Conservation (phyloP, 2,888 invertebrate species). For the Dryococelus australis region DNA sequence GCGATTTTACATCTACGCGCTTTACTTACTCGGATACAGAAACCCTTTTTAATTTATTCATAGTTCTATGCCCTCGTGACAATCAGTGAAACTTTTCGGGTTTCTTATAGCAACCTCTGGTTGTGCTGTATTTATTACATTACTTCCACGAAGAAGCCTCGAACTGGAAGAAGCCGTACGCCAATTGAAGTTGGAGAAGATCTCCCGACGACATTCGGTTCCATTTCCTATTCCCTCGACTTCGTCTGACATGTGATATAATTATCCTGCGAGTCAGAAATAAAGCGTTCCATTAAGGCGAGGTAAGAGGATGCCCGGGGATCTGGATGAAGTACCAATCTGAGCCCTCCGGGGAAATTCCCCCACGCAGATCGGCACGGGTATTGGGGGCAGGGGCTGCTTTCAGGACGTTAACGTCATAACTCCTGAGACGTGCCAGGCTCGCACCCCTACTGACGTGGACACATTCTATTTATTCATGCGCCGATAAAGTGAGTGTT, state of each 20-base stretch:
- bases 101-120: neutral
- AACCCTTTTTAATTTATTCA: too few species aligned
- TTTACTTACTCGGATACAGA: too few species aligned
- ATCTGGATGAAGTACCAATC: neutral
- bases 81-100: neutral
- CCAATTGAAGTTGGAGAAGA: neutral
- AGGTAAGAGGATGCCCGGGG: neutral
- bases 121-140: neutral
- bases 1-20: too few species aligned
- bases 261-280: neutral
- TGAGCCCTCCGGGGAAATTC: neutral
- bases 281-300: slow-evolving; percentile 6
- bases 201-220: neutral
- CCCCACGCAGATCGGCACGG: neutral
- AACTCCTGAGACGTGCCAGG: neutral
- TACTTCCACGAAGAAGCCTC: neutral
- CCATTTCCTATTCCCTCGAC: neutral
- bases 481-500: too few species aligned
- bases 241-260: neutral
- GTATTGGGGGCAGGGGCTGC: neutral
- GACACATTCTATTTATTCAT: too few species aligned
- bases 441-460: too few species aligned
- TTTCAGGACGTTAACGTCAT: neutral
- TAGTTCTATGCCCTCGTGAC: too few species aligned
- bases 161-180: neutral